These are phyloP conservation scores for Coptodon rendalli DNA, from an alignment of 2,113 vertebrate species.

Conservation along the genomic window DNA sequence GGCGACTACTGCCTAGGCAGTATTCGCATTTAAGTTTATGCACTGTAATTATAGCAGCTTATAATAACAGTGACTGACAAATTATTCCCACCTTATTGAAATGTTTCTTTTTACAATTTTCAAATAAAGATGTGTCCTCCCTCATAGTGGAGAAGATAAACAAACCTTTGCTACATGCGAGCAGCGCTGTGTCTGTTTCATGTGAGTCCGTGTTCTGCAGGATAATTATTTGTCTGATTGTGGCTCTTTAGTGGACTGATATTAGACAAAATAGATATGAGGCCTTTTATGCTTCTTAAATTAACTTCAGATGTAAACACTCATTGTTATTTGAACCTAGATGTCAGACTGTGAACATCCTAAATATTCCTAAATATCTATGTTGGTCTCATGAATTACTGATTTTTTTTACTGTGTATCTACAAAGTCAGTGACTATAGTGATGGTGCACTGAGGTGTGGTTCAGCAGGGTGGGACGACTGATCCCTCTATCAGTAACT, in stretches of 20 bases:
- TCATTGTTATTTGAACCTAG: neutral
- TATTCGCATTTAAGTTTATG: neutral
- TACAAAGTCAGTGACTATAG: neutral
- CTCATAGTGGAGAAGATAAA: neutral
- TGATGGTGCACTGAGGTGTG: neutral
- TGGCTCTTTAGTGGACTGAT: neutral
- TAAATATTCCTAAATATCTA: neutral
- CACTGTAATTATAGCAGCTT: neutral
- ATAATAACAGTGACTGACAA: neutral
- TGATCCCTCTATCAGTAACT: neutral
- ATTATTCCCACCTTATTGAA: neutral
- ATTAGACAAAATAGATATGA: neutral
- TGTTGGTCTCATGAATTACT: neutral
- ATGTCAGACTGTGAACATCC: neutral
- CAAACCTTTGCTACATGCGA: neutral
- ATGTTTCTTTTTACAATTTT: neutral
- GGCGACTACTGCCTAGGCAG: fast-evolving
- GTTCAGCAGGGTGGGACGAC: neutral
- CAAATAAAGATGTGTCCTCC: neutral
- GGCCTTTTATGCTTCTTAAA: neutral
- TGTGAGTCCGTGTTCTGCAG: fast-evolving
- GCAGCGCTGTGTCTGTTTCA: neutral
- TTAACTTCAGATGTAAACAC: neutral
- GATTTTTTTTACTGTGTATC: neutral
- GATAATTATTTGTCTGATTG: neutral